Base-by-base conservation (phyloP, 1,140 invertebrate species). In the Venturia canescens region DNA sequence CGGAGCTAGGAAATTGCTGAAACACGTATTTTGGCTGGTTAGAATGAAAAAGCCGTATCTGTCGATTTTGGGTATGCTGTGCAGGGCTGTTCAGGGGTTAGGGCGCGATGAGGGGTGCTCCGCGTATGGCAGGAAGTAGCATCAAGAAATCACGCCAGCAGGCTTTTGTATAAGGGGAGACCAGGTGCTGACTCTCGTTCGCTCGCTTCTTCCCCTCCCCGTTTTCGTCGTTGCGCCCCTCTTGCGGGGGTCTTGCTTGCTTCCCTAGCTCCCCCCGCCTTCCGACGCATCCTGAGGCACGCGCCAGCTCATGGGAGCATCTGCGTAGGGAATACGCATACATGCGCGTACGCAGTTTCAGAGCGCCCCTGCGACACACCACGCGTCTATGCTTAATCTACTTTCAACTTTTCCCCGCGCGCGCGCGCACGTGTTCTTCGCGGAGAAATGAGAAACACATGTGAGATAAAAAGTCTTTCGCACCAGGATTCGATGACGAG, bases 101-200 rank as follows among this genome's bases (percentile, higher is more conserved):
- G 38, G 23, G 21, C 21, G n/a, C 9, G n/a, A 29, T 27, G 21
- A 66, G 21, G 60, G 60, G 60, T 26, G 60, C 60, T 66, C n/a
- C n/a, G 75, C 74, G 27, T 66, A 70, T n/a, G 75, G 44, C 74
- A 66, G 66, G 63, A 76, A 78, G 74, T 77, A 71, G 57, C 67
- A 79, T 78, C 60, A 74, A 15, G 67, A 86, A 88, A 88, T 89
- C 86, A 88, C 85, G 83, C 82, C 86, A 86, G 72, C 86, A 84
- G 75, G 69, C 69, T 69, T 79, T 88, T 88, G 60, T 78, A 48
- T 83, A 82, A 84, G 76, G 79, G 84, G 84, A 71, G 79, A 83
- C 88, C 88, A 89, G 88, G 86, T 89, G 84, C 27, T 84, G 83
- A 81, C 82, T 83, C 27, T 67, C 44, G 69, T 60, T 48, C 34